Evolutionary conservation across 2,113 vertebrate genomes (phyloP), one percentile per base, ranked within the genome.

Genomic region (Elephas maximus): DNA sequence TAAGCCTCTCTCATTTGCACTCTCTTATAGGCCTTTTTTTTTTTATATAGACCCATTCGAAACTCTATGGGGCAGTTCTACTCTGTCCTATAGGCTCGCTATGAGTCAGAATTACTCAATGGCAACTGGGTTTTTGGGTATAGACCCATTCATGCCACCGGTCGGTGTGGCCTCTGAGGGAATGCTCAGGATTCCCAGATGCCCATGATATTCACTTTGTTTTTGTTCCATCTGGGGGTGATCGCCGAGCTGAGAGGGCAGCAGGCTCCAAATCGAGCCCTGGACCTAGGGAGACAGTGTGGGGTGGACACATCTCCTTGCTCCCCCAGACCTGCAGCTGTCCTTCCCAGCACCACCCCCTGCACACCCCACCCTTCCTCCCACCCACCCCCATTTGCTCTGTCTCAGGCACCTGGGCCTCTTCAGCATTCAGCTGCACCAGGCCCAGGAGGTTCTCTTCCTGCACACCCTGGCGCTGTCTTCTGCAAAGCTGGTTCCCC

Each of bases 1-100:
- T 79, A 96, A 57, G 91, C 57, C 60, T 93, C 21, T 91, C 86
- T 76, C 18, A 6, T 60, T 91, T 71, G 30, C 90, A 48, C 80
- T 90, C 60, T 96, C 84, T 96, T 88, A 37, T 37, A 37, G 37
- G 2, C 37, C 37, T 37, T 37, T 37, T 37, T 37, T 37, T 37
- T 37, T 37, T 37, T 37, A 2, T 37, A 37, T 37, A 37, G 37
- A 37, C 37, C 37, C 37, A 37, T 37, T 37, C 37, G 37, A 37
- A 37, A 37, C 37, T 37, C 37, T 37, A 37, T 37, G 37, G 37
- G 37, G 37, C 37, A 37, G 37, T 37, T 37, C 37, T 37, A 37
- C 37, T 37, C 37, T 37, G 37, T 37, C 37, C 37, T 37, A 37
- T 37, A 37, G 37, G 37, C 37, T 37, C 37, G 37, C 37, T 37